Conservation (phyloP, 2,888 invertebrate genomes). For the Beris morrisii region DNA sequence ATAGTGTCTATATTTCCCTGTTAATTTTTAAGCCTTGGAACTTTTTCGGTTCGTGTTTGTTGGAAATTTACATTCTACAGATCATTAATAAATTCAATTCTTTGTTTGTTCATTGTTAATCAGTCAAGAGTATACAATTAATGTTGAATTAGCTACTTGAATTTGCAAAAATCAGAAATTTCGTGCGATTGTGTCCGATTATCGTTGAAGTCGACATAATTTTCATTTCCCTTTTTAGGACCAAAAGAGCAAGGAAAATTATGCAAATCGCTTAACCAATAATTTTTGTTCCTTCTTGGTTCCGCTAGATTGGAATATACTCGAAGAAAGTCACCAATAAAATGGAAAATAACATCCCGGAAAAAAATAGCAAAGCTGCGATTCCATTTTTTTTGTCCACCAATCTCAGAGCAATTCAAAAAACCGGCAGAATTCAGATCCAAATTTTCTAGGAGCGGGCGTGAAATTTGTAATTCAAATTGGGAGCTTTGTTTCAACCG, state of each 20-base stretch:
- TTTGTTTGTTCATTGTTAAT: too few relatives aligned
- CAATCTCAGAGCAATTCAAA: slow-evolving; percentile 4
- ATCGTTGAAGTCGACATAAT: background rate
- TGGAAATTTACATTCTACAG: too few relatives aligned
- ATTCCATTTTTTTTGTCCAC: slow-evolving; percentile 8
- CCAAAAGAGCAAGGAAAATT: slow-evolving; percentile 22
- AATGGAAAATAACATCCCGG: background rate
- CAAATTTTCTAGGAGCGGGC: slow-evolving; percentile 29
- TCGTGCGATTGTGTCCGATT: slow-evolving; percentile 15
- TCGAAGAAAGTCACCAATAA: slow-evolving; percentile 11
- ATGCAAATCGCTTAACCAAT: slow-evolving; percentile 26
- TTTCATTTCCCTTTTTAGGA: background rate
- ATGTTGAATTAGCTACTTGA: too few relatives aligned
- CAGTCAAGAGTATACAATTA: too few relatives aligned
- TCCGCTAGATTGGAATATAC: background rate
- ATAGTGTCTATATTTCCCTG: too few relatives aligned
- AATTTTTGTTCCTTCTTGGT: slow-evolving; percentile 12
- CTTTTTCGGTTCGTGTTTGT: too few relatives aligned
- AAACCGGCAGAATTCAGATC: slow-evolving; percentile 19
- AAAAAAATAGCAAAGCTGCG: background rate
- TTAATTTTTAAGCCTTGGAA: too few relatives aligned
- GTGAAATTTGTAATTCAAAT: slow-evolving; percentile 32
- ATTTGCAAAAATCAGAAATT: too few relatives aligned
- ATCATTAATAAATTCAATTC: too few relatives aligned
- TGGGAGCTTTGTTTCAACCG: slow-evolving; percentile 22